Conservation (phyloP, 2,797 vertebrate genomes). For the Hippocampus kuda region DNA sequence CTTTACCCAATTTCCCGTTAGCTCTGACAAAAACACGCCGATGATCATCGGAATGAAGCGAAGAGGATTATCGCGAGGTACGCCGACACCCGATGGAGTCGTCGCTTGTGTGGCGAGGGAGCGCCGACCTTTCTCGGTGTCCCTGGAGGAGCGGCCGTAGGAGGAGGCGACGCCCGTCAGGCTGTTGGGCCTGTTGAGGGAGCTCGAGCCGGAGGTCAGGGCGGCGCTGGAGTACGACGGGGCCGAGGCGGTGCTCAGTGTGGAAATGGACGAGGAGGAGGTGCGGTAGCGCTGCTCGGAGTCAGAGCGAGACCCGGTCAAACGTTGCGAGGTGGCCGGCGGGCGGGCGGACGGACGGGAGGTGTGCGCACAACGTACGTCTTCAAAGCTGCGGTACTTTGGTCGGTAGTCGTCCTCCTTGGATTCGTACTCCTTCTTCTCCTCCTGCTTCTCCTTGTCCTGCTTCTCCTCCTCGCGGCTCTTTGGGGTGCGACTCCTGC, state of each 20-base stretch:
- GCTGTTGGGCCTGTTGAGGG: constrained; percentile 88
- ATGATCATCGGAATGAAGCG: background rate
- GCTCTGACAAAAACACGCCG: background rate
- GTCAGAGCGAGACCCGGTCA: background rate
- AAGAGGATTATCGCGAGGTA: background rate
- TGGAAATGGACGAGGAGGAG: constrained; percentile 68
- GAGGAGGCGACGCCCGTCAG: constrained; percentile 89
- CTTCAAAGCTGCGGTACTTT: constrained; percentile 84
- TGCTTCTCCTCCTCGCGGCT: constrained; percentile 90
- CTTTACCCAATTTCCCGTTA: background rate
- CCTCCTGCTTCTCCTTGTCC: constrained; percentile 92
- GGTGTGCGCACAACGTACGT: constrained; percentile 59
- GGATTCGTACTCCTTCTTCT: constrained; percentile 86
- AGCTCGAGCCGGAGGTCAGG: constrained; percentile 74
- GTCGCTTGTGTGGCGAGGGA: too few species aligned
- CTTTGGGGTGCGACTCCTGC: constrained; percentile 77
- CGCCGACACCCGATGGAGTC: background rate
- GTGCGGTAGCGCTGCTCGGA: constrained; percentile 76
- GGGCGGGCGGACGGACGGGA: background rate
- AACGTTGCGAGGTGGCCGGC: background rate
- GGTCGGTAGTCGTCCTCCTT: constrained; percentile 93
- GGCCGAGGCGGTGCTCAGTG: constrained; percentile 69
- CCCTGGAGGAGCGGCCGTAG: constrained; percentile 83
- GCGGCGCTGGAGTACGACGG: constrained; percentile 71
- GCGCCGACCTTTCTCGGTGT: constrained; percentile 83